Evolutionary conservation across 2,113 vertebrate genomes (phyloP).

Genomic region (Odocoileus virginianus): DNA sequence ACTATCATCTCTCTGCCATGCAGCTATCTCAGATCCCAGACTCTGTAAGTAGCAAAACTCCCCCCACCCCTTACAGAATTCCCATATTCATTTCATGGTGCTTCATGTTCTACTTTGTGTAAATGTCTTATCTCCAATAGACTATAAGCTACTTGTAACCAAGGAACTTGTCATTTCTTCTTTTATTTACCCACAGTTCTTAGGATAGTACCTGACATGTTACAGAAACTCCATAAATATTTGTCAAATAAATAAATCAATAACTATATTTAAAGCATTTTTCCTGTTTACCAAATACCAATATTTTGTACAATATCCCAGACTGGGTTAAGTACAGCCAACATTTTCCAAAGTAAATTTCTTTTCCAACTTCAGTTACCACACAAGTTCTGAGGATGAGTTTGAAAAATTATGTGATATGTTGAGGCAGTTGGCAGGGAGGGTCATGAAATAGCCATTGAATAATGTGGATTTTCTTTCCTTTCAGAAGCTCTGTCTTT

Average conservation of each 20-base stretch:
- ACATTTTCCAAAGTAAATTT: not conserved
- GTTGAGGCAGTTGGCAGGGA: too few species aligned
- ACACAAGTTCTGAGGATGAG: not conserved
- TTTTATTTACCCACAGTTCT: slow-evolving; percentile 1
- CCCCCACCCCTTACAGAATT: not conserved
- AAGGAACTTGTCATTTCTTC: not conserved
- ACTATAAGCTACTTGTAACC: slow-evolving; percentile 18
- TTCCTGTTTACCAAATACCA: not conserved
- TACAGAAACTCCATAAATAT: slow-evolving; percentile 25
- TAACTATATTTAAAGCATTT: not conserved
- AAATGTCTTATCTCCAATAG: not conserved
- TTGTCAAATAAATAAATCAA: slow-evolving; percentile 36
- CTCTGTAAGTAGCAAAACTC: not conserved
- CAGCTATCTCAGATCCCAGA: not conserved
- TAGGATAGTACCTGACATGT: not conserved
- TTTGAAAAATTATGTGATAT: not conserved
- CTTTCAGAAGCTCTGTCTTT: not conserved
- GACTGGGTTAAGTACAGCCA: not conserved
- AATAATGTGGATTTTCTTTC: not conserved
- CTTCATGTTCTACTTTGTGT: not conserved
- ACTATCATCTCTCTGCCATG: not conserved
- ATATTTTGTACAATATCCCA: not conserved
- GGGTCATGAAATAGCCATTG: not conserved
- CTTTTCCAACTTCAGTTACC: not conserved
- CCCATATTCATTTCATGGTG: not conserved